Evolutionary conservation across 1,140 invertebrate species (phyloP).

Genomic region (Leptopilina clavipes): DNA sequence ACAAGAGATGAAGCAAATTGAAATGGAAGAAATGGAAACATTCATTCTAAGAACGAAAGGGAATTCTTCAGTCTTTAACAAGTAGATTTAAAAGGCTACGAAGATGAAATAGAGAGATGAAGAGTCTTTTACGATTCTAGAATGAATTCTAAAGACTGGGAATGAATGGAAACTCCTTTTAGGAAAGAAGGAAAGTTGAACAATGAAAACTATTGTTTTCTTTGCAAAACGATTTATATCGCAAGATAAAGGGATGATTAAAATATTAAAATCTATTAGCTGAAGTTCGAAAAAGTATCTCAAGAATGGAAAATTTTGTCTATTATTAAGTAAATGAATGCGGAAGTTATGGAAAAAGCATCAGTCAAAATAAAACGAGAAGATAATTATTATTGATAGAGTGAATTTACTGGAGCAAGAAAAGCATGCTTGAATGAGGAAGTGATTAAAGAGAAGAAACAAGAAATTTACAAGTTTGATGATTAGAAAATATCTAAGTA

Average conservation of each 20-base stretch:
- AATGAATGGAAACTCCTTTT: neutral
- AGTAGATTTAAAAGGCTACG: neutral
- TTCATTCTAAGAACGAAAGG: constrained; percentile 24
- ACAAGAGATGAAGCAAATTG: constrained; percentile 17
- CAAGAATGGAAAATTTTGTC: no score
- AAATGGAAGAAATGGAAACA: constrained; percentile 30
- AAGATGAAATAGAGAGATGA: neutral
- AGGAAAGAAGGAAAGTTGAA: constrained; percentile 4
- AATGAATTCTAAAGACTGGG: constrained; percentile 10
- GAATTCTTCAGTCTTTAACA: constrained; percentile 17
- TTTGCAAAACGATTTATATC: neutral
- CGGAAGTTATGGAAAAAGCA: neutral
- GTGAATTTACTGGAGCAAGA: constrained; percentile 12
- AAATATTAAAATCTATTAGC: neutral
- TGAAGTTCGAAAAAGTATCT: neutral
- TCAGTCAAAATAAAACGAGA: neutral
- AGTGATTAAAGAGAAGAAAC: constrained; percentile 11
- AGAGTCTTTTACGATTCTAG: constrained; percentile 18
- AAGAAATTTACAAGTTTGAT: neutral
- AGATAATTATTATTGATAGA: constrained; percentile 28
- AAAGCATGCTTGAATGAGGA: neutral
- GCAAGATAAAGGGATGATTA: neutral
- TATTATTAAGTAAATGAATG: neutral
- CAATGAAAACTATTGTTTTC: constrained; percentile 11
- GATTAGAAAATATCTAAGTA: neutral